Conservation (phyloP, 2,888 invertebrate species). For the Busseola fusca region DNA sequence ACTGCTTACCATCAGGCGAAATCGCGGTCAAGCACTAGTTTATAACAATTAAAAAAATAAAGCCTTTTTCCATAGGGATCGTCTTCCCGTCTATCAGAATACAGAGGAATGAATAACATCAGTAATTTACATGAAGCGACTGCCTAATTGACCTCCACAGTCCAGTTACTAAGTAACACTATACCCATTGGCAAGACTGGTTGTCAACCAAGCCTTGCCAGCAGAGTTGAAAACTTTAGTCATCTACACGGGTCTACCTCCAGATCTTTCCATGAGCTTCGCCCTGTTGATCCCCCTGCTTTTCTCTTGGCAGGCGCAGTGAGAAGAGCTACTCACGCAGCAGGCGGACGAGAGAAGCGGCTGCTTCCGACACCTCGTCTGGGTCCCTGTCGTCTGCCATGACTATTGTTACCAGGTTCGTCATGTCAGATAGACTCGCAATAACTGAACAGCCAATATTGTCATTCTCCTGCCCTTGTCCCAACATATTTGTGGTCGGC, state of each 20-base stretch:
- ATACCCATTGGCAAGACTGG: neutral
- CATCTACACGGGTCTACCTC: neutral
- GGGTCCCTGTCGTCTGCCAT: slow-evolving; percentile 87
- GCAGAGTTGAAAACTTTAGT: neutral
- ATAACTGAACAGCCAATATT: neutral
- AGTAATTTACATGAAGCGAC: neutral
- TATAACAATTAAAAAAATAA: too few relatives aligned
- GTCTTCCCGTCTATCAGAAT: neutral
- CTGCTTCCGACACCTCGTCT: slow-evolving; percentile 82
- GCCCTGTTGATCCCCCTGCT: slow-evolving; percentile 47
- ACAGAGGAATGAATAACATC: too few relatives aligned
- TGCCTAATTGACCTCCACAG: neutral
- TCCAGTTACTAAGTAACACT: neutral
- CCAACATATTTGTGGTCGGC: too few relatives aligned
- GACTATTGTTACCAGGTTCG: slow-evolving; percentile 87
- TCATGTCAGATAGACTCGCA: neutral
- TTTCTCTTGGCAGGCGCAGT: slow-evolving; percentile 79
- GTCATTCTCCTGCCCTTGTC: too few relatives aligned
- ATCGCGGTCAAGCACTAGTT: too few relatives aligned
- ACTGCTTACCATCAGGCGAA: too few relatives aligned
- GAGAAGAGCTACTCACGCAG: slow-evolving; percentile 84
- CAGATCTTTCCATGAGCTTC: neutral
- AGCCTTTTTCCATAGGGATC: too few relatives aligned
- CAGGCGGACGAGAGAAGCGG: slow-evolving; percentile 74
- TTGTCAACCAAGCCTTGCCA: neutral